Base-by-base conservation (phyloP, 2,113 vertebrate species). In the Ceratotherium simum region DNA sequence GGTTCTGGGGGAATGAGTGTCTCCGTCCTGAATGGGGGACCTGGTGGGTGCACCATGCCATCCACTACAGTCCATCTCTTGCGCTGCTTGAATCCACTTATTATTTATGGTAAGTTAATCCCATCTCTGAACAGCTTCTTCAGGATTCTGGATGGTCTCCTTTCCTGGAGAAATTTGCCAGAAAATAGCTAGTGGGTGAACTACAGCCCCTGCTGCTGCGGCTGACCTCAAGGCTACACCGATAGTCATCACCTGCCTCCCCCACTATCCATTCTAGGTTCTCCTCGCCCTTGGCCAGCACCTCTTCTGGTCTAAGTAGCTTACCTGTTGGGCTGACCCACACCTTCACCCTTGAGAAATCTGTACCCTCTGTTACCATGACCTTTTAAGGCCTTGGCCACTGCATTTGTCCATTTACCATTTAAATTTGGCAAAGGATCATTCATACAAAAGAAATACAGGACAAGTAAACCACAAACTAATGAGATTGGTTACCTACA, bases 151-250 rank as follows among this genome's bases (percentile, higher is more conserved):
- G 36, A n/a, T 0, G n/a, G 56, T 58, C 64, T 48, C 42, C 46
- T 48, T 79, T 80, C 8, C 64, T 80, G 23, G 65, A 95, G n/a
- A 91, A 93, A 56, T 12, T 64, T 64, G 36, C 78, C 69, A 76
- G 27, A 93, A 72, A 27, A 58, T 25, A 93, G 42, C 79, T 84
- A 95, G 67, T 48, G 27, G 36, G 48, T 33, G 39, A 51, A 20
- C 13, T 13, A 58, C 21, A 58, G 20, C 51, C 33, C 25, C 58
- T 48, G 31, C 17, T 39, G 23, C 80, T 56, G 31, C 23, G 31
- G 21, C 64, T 18, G 31, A 6, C 62, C 54, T n/a, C 27, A 10
- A 42, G 8, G 31, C 79, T n/a, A 31, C n/a, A 31, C 21, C 29
- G 11, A 31, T 33, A 25, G 20, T n/a, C 18, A 65, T 46, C 42